Base-by-base conservation (phyloP, 2,113 vertebrate species). In the Pterocles orientalis region DNA sequence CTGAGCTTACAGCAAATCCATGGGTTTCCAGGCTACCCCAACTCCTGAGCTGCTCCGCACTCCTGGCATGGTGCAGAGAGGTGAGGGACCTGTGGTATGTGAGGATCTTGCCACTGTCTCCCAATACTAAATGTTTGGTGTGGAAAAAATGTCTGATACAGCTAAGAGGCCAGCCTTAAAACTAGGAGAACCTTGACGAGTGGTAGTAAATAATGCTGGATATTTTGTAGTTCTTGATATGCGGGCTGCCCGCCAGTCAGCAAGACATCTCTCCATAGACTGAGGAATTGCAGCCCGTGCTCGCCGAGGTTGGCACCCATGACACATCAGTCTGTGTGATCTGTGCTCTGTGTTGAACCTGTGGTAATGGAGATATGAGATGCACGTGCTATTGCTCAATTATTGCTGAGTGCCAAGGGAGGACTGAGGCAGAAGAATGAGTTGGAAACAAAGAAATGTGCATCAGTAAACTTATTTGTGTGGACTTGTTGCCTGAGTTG, bases 371-470 rank as follows among this genome's bases (percentile, higher is more conserved):
- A 80, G 72, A 84, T 75, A 80, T 3, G 43, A 82, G 75, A 71
- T 71, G 9, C 4, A 5, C 71, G 43, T 11, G 12, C 64, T 93
- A 17, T 93, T 95, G 85, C 73, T 93, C 82, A 91, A 61, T 92
- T 61, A 36, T 51, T 71, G 7, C 71, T 82, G 65, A 3, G 0
- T 70, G 91, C 88, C 85, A 92, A 75, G n/a, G n/a, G 56, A 61
- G 39, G 60, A 65, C 29, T 66, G 85, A 91, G 18, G 53, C 26
- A 68, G 61, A 85, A 90, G 28, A 71, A 41, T 28, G 34, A 68
- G 13, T 45, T 84, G 66, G 23, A 88, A 92, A 58, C 19, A 54
- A 62, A 86, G 29, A 56, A 61, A 61, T 85, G 79, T 58, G 16
- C 36, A 85, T 58, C 48, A 64, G 45, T 57, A 69, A 58, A 69